Percentiles rank a stretch among this genome's conserved stretches.
phyloP scores from a whole-genome alignment of 2,113 vertebrate species.

The Stigmatopora nigra region DNA sequence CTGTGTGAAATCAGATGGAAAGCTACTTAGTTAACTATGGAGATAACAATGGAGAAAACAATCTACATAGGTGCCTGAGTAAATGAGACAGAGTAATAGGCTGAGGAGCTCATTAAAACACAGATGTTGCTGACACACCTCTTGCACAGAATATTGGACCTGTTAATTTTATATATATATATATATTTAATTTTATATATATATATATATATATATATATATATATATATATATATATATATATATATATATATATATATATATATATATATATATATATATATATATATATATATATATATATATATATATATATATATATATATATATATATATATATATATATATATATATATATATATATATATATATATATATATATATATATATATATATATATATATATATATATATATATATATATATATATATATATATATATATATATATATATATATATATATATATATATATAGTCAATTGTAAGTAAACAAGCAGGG shows the following conservation, averaged over 20 bases:
- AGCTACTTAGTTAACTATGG: background rate
- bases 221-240: too few relatives aligned
- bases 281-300: background rate
- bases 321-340: too few relatives aligned
- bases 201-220: too few relatives aligned
- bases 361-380: background rate
- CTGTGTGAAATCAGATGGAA: background rate
- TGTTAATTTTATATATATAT: too few relatives aligned
- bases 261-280: background rate
- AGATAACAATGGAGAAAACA: background rate
- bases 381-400: background rate
- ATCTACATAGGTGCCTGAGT: background rate
- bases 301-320: too few relatives aligned
- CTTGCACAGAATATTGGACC: background rate
- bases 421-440: too few relatives aligned
- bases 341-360: too few relatives aligned
- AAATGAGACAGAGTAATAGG: slow-evolving; percentile 2
- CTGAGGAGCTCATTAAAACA: slow-evolving; percentile 1
- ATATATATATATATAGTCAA: background rate
- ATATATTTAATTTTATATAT: too few relatives aligned
- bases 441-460: too few relatives aligned
- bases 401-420: too few relatives aligned
- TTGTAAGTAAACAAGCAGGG: background rate
- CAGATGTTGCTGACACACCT: slow-evolving; percentile 4
- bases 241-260: too few relatives aligned